A percentile compares a stretch with the other conserved stretches of the same genome.
These are phyloP conservation scores for Ptychadena robeensis DNA, from an alignment of 2,797 vertebrate species.

Conservation along the genomic window DNA sequence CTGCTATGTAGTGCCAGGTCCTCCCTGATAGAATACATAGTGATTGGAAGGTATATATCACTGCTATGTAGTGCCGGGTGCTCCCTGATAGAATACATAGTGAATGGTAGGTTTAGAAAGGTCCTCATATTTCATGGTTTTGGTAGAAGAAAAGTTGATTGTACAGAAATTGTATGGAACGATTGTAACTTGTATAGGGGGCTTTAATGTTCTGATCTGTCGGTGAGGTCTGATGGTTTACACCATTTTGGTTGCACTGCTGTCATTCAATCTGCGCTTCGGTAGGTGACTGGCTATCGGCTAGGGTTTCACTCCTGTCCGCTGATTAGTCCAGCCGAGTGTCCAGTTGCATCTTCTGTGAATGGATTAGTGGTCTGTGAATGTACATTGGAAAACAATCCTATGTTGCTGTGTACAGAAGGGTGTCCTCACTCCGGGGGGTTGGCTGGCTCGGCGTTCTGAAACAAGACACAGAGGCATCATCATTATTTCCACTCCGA, in stretches of 20 bases:
- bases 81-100: no score
- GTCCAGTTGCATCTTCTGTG: slow-evolving; percentile 17
- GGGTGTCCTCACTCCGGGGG: neutral
- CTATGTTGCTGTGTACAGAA: neutral
- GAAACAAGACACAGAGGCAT: neutral
- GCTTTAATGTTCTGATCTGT: no score
- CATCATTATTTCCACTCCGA: neutral
- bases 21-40: no score
- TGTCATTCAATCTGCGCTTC: neutral
- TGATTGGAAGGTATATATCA: no score
- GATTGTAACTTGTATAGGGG: no score
- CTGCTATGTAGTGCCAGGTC: no score
- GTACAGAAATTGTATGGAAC: no score
- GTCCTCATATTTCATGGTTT: no score
- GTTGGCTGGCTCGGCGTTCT: neutral
- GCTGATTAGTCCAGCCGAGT: neutral
- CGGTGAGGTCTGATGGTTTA: neutral
- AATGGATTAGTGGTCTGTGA: neutral
- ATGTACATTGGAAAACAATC: neutral
- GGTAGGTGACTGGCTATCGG: neutral
- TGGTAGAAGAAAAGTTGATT: no score
- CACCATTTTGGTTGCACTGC: neutral
- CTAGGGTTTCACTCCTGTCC: neutral
- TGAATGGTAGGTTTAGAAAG: no score
- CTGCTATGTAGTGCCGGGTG: no score